Base-by-base conservation (phyloP, 2,797 vertebrate species). In the Micrastur ruficollis region DNA sequence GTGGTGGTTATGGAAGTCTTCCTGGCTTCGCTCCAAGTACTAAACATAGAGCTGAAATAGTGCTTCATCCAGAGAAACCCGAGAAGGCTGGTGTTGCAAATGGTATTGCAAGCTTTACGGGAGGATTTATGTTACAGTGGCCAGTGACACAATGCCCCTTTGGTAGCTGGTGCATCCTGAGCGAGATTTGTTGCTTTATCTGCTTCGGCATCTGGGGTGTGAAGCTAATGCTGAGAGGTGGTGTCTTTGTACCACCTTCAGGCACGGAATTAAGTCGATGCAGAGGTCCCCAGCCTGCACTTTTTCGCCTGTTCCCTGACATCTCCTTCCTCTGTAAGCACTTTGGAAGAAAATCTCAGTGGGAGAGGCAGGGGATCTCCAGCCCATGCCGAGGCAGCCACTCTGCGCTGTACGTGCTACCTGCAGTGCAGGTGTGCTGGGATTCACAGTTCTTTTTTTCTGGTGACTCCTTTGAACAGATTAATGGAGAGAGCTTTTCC, bases 1-100 rank as follows among this genome's bases (percentile, higher is more conserved):
- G 86, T 66, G 66, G 56, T 87, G 78, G 90, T 91, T 96, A 94
- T 94, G 86, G 97, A 93, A 95, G 94, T 96, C 92, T 96, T 86
- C 90, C 92, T 97, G 97, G 97, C 93, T 89, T 87, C 55, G 67
- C 63, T 96, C 95, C 96, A 96, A 21, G 66, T 62, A 38, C 81
- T 88, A 70, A 94, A 75, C 90, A 52, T 18, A 63, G 90, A 66
- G 81, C 81, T 92, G 91, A 95, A 96, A 56, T 55, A 91, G 75
- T 72, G 81, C 86, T 96, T 95, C 90, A 72, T 86, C 84, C 68
- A 58, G 90, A 89, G 94, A 89, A 94, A 97, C 81, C 53, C 0
- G 34, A 94, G 94, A 87, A 74, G 61, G 56, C 83, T 0, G 2
- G 42, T 67, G 61, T 84, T 91, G 75, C 58, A 75, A 59, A 94